These are phyloP conservation scores for Tapera naevia DNA, from an alignment of 2,797 vertebrate genomes.

Conservation along the genomic window DNA sequence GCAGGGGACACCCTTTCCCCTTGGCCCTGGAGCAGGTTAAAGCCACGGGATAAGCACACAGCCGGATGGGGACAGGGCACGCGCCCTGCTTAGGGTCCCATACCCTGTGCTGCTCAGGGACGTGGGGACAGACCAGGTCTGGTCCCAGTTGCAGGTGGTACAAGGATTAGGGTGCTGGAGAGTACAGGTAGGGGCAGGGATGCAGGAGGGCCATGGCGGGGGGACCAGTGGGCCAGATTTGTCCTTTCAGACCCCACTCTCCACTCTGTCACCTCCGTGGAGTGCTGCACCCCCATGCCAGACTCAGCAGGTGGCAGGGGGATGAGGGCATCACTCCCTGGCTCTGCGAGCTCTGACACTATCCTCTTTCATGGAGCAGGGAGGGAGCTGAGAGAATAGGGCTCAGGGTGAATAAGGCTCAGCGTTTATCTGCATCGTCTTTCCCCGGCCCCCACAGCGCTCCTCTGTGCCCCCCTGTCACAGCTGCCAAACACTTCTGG, in stretches of 20 bases:
- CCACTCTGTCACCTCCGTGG: neutral
- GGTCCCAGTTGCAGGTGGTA: neutral
- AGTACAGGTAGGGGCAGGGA: neutral
- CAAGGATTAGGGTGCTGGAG: neutral
- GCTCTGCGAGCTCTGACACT: neutral
- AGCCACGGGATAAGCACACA: neutral
- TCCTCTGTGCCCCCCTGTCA: neutral
- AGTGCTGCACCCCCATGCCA: neutral
- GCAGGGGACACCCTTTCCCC: rapidly evolving
- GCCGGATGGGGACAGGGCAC: rapidly evolving
- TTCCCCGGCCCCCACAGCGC: neutral
- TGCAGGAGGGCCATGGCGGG: neutral
- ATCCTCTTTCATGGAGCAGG: neutral
- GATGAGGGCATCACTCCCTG: neutral
- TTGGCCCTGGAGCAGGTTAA: neutral
- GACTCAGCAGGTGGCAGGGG: neutral
- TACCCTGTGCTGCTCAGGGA: rapidly evolving
- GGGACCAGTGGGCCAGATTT: neutral
- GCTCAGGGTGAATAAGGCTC: neutral
- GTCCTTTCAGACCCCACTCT: neutral
- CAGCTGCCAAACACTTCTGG: neutral
- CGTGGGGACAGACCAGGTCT: rapidly evolving
- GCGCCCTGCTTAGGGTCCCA: rapidly evolving
- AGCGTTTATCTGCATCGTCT: neutral
- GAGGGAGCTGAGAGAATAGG: neutral